A percentile compares a stretch with the other conserved stretches of the same genome.
phyloP scores from a whole-genome alignment of 2,888 invertebrate species.

The Deladenus siricidicola region DNA sequence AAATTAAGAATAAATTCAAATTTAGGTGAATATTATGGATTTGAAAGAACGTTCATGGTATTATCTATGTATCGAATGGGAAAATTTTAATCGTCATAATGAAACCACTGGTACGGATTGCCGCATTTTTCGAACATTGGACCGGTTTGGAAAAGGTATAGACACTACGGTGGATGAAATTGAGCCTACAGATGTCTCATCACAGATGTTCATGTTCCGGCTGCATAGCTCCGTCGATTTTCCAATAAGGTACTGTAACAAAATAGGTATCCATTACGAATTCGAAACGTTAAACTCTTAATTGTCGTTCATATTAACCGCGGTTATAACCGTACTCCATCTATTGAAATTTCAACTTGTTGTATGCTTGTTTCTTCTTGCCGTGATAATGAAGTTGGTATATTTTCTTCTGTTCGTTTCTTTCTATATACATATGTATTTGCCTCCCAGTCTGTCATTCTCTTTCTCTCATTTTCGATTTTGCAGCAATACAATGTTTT shows the following conservation, averaged over 20 bases:
- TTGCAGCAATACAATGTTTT: slow-evolving; percentile 2
- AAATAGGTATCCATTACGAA: background rate
- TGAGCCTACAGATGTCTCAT: slow-evolving; percentile 32
- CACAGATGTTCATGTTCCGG: slow-evolving; percentile 32
- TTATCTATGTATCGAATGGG: slow-evolving; percentile 47
- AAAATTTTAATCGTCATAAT: slow-evolving; percentile 46
- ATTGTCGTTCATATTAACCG: too few relatives aligned
- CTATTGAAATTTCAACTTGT: too few relatives aligned
- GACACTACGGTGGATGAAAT: slow-evolving; percentile 34
- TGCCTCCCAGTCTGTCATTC: too few relatives aligned
- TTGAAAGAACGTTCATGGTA: slow-evolving; percentile 36
- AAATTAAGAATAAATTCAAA: background rate
- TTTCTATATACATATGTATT: too few relatives aligned
- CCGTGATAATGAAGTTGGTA: too few relatives aligned
- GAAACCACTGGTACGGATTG: slow-evolving; percentile 43
- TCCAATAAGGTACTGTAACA: slow-evolving; percentile 33
- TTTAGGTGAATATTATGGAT: slow-evolving; percentile 28
- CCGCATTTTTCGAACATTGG: slow-evolving; percentile 36
- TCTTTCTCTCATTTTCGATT: background rate
- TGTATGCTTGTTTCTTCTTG: too few relatives aligned
- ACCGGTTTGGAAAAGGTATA: slow-evolving; percentile 34
- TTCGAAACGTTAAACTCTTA: too few relatives aligned
- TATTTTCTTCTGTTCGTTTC: too few relatives aligned
- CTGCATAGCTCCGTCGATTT: slow-evolving; percentile 29
- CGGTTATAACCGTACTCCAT: too few relatives aligned